Base-by-base conservation (phyloP, 1,140 invertebrate species). In the Adelges cooleyi region DNA sequence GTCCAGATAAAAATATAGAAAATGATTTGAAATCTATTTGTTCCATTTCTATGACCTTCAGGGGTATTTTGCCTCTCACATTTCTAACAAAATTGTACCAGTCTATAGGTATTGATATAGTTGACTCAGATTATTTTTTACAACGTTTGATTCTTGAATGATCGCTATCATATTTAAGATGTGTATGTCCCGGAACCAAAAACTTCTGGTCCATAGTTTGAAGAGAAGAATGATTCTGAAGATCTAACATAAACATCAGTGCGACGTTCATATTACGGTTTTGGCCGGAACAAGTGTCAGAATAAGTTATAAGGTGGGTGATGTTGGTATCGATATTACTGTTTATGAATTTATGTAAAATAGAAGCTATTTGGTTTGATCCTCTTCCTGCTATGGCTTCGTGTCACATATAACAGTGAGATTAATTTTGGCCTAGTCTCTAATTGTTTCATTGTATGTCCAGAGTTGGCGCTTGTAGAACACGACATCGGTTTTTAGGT, bases 381-480 rank as follows among this genome's bases (percentile, higher is more conserved):
- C 23, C 23, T 5, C 48, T 23, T 23, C 48, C 48, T n/a, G 23
- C 48, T 23, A 25, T 17, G 0, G 23, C 48, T 50, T 50, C 46
- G 10, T 48, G 23, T 25, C 48, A 50, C 48, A 27, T 27, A 50
- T 50, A 50, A 50, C 48, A 50, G 27, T 25, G 27, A 23, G 48
- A n/a, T 50, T 51, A 18, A 13, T 27, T 67, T 65, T 20, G 38
- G 17, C 22, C 56, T 18, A 36, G 42, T 51, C 33, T 22, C 22
- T 15, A n/a, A 65, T 65, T 29, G 59, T 65, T 65, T 49, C 15
- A 65, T 65, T 67, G 11, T 62, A 62, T 11, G 27, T 62, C 48
- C 54, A 68, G 13, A 69, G 51, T 27, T 66, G 62, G 9, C 51
- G 13, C 65, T 69, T 69, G 18, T 67, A 67, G 38, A 66, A 67